Evolutionary conservation across 2,888 invertebrate species (phyloP), one percentile per base, ranked within the genome.

Genomic region (Hoplodrina blanda): DNA sequence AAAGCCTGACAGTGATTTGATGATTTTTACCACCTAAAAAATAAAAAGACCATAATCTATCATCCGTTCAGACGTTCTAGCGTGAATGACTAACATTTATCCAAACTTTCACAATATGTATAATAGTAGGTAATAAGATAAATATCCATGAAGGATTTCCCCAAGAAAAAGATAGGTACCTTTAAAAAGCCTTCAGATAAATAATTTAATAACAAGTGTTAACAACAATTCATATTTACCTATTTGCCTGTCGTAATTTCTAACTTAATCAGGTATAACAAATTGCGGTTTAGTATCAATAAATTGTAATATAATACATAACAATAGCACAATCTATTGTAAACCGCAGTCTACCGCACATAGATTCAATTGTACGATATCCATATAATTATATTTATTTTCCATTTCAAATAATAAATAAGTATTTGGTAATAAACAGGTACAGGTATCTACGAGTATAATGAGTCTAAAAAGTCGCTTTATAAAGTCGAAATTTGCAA

Each of bases 271-370:
- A 64, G 57, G 13, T 37, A 64, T 65, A 66, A 64, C 73, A 69
- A 70, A 71, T 66, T 78, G 73, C 56, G 76, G 67, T 78, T 71
- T 49, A 50, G 30, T 73, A 68, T 62, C 68, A 73, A 77, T 46
- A 46, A 17, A 46, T 74, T 68, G 73, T 75, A 62, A 64, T 56
- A 8, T 53, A 57, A 30, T 62, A 64, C 20, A 61, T 69, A 46
- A 64, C 70, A 73, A 82, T 76, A 62, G 65, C 1, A 13, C 46
- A 46, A 46, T 46, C 46, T 46, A 73, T 41, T 69, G 66, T n/a
- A 54, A 64, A 81, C 80, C 69, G 44, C 76, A 80, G 17, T 57
- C 54, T 53, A 13, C 50, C 37, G 57, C 67, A 69, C 25, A 69
- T 46, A 76, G 62, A 70, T 62, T 19, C 57, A 68, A 62, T 54